Base-by-base conservation (phyloP, 2,797 vertebrate genomes). In the Sebastes diploproa region DNA sequence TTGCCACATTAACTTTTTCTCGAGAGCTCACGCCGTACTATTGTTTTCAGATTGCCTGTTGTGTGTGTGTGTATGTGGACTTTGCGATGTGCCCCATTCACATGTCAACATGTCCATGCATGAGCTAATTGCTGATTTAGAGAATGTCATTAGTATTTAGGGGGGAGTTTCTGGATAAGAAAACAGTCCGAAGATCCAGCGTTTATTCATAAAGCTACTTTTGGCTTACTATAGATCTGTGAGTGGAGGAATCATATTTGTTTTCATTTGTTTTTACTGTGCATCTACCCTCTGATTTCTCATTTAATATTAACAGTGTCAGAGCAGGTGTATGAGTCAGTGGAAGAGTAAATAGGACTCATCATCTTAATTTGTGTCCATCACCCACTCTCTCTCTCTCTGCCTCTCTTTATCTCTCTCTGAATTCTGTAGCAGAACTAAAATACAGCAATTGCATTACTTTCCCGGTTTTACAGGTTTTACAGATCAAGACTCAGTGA, bases 261-360 rank as follows among this genome's bases (percentile, higher is more conserved):
- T 83, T 83, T 83, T 63, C 1, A 46, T 75, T 56, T 79, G 20
- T 61, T 78, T 80, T 78, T 11, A 25, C 38, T 69, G 32, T 67
- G 29, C 36, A 32, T 46, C 18, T 54, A 32, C 29, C 46, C 14
- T 71, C 58, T 72, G 52, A 52, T 86, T 71, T 78, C 32, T 61
- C 75, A 25, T 77, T 70, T 71, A 70, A 75, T 78, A 58, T 67
- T 72, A 50, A 34, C 11, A 72, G 67, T 77, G 38, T 81, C 58
- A 73, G 60, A 50, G 55, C 79, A 87, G 83, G 50, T 87, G 38
- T 87, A 62, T 79, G 77, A 90, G 68, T 89, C 85, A 87, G 61
- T 74, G 2, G 38, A 0, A 29, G 75, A 78, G 80, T 80, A 84
- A 87, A 88, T 63, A 80, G 20, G 30, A 75, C 38, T 61, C 32